Evolutionary conservation across 2,113 vertebrate species (phyloP).

Genomic region (Galeopterus variegatus): DNA sequence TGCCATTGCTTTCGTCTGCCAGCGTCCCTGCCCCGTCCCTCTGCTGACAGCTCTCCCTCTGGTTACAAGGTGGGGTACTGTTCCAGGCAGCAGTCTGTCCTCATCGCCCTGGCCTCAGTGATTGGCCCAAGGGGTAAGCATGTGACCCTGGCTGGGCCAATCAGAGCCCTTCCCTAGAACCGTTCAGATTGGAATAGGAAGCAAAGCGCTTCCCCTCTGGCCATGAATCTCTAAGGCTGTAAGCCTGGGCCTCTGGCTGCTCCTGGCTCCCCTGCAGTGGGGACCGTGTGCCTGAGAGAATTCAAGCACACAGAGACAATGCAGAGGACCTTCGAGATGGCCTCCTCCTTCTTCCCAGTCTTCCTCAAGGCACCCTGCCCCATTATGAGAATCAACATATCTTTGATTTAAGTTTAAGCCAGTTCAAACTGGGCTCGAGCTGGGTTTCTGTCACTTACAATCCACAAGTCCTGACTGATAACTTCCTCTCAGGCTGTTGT

Average conservation of each 20-base stretch:
- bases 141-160: not conserved
- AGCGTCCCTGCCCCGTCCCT: too few relatives aligned
- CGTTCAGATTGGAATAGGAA: not conserved
- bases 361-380: not conserved
- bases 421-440: not conserved
- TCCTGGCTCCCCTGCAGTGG: too few relatives aligned
- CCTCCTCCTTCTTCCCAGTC: not conserved
- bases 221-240: not conserved
- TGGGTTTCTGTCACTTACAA: slow-evolving; percentile 41
- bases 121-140: not conserved
- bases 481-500: not conserved
- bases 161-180: not conserved
- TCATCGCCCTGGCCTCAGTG: not conserved
- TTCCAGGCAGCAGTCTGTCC: not conserved
- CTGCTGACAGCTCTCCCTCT: not conserved
- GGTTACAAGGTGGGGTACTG: not conserved
- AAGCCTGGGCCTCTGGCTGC: not conserved
- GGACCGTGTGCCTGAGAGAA: not conserved
- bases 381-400: not conserved
- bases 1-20: not conserved
- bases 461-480: not conserved
- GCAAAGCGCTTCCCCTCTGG: not conserved
- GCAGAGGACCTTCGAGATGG: not conserved
- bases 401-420: not conserved
- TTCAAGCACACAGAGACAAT: not conserved